Percentiles rank a stretch among this genome's conserved stretches.
Conservation (phyloP, 2,113 vertebrate species). For the Cygnus buccinator region DNA sequence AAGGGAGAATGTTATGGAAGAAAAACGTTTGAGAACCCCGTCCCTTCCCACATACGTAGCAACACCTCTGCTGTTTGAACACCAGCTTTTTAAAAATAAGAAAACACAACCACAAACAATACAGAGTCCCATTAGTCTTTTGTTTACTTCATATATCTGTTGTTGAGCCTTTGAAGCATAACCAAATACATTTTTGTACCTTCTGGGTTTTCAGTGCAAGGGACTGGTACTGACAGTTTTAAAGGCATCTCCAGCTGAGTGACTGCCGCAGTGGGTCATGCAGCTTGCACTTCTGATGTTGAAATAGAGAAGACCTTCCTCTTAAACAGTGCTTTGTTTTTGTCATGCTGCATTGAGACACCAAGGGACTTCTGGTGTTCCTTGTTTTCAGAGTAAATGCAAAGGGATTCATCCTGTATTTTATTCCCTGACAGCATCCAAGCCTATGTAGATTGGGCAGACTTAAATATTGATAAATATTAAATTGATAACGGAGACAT, state of each 20-base stretch:
- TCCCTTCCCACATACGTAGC: accelerated
- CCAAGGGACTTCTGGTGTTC: neutral
- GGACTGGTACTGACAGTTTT: neutral
- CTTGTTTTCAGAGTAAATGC: neutral
- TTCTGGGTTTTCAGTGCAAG: neutral
- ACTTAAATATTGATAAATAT: neutral
- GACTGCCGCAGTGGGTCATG: neutral
- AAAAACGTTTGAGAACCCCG: neutral
- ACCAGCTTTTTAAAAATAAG: neutral
- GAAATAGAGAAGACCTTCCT: neutral
- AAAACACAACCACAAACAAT: neutral
- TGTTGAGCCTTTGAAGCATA: neutral
- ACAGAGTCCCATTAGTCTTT: neutral
- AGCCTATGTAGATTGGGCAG: neutral
- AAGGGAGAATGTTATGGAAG: neutral
- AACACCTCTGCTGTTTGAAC: neutral
- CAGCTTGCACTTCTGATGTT: neutral
- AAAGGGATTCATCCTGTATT: neutral
- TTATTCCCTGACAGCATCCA: neutral
- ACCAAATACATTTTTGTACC: neutral
- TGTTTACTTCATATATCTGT: accelerated
- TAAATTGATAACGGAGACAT: neutral
- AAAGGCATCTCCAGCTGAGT: neutral
- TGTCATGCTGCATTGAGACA: neutral
- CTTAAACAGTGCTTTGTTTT: neutral